Conservation (phyloP, 2,888 invertebrate species). For the Conistra vaccinii region DNA sequence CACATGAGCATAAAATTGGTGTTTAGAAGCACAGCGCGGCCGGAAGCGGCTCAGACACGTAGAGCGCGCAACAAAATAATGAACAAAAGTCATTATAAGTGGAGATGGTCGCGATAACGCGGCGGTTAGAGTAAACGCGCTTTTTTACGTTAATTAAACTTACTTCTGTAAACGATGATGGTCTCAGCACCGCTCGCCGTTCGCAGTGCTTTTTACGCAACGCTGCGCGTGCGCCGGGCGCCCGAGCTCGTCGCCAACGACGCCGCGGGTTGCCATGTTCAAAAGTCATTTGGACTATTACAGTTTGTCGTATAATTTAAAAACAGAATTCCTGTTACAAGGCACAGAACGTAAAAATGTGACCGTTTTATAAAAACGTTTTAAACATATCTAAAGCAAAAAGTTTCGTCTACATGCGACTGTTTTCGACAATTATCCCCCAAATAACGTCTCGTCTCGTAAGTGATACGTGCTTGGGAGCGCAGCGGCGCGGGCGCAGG, state of each 20-base stretch:
- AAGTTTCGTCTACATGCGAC: constrained; percentile 57
- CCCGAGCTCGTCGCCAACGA: constrained; percentile 23
- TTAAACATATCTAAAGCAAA: constrained; percentile 48
- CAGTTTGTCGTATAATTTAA: constrained; percentile 57
- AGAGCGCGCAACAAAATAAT: constrained; percentile 87
- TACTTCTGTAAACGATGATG: constrained; percentile 88
- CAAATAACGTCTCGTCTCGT: constrained; percentile 58
- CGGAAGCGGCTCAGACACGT: constrained; percentile 85
- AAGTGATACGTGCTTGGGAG: constrained; percentile 56
- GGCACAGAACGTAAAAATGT: constrained; percentile 49
- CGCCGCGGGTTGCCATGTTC: constrained; percentile 68
- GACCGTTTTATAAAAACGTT: constrained; percentile 52
- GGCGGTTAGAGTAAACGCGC: constrained; percentile 88
- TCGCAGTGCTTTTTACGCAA: constrained; percentile 81
- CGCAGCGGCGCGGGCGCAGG: constrained; percentile 48
- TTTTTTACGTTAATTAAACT: constrained; percentile 91
- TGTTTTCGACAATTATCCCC: constrained; percentile 60
- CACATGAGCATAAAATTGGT: constrained; percentile 85
- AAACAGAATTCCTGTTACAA: constrained; percentile 53
- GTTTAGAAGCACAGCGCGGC: constrained; percentile 80
- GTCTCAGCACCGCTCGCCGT: constrained; percentile 79
- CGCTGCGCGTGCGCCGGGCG: constrained; percentile 72
- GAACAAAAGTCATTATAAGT: constrained; percentile 89
- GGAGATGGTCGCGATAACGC: constrained; percentile 86
- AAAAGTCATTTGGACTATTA: constrained; percentile 67